These are phyloP conservation scores for Calliphora vicina DNA, from an alignment of 1,140 invertebrate genomes.

Conservation along the genomic window DNA sequence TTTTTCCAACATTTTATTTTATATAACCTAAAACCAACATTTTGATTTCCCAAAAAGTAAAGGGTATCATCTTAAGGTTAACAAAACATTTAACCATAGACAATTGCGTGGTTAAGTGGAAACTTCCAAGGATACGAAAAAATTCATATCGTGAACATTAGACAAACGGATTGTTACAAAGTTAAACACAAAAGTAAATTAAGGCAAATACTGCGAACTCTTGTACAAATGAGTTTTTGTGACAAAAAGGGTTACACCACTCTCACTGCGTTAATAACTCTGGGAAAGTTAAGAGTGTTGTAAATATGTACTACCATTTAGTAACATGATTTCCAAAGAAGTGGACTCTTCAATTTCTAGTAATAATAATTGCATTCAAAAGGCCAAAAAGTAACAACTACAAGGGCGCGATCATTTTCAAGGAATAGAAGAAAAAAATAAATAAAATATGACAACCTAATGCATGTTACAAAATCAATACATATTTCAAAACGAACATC, in stretches of 20 bases:
- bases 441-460: not conserved
- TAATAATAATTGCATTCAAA: not conserved
- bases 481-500: not conserved
- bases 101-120: not conserved
- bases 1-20: too few species aligned
- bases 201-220: not conserved
- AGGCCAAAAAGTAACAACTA: not conserved
- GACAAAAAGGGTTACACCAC: not conserved
- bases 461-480: not conserved
- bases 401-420: not conserved
- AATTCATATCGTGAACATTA: not conserved
- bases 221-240: not conserved
- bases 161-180: not conserved
- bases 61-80: too few species aligned
- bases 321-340: not conserved
- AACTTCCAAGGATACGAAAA: not conserved
- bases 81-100: not conserved
- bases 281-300: not conserved
- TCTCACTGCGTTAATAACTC: not conserved
- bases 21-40: too few species aligned
- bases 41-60: too few species aligned
- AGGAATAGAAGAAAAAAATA: not conserved
- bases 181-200: slow-evolving; percentile 11
- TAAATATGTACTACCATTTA: not conserved
- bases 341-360: not conserved